Base-by-base conservation (phyloP, 2,113 vertebrate genomes). In the Junco hyemalis region DNA sequence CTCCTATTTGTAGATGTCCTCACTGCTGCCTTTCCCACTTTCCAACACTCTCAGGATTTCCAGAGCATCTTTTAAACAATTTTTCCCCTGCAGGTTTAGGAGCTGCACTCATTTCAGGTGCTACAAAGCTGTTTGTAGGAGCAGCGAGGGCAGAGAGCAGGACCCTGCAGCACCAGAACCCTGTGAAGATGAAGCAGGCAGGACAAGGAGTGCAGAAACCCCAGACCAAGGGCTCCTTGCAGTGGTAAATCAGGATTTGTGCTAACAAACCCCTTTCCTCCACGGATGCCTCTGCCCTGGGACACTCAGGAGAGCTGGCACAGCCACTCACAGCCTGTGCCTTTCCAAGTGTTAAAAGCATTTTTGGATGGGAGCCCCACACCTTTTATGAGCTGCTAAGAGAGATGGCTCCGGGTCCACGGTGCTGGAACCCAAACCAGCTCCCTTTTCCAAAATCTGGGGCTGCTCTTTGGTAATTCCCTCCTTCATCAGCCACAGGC, bases 361-460 rank as follows among this genome's bases (percentile, higher is more conserved):
- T 65, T 95, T 94, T 80, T 96, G 94, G 90, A 93, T 69, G 45
- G 45, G 42, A 92, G 95, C 76, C 90, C 59, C 88, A 61, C 74
- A 69, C 42, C 82, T 96, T 90, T 93, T 81, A 92, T 47, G 70
- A 70, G 5, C 71, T 73, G 74, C 54, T 70, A 83, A 73, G 66
- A 90, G 81, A 44, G 50, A 80, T 2, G 38, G 88, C 45, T 90
- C 82, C 9, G 10, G 48, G 48, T 68, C 47, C 56, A 18, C 12
- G 35, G 77, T 0, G 1, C 64, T 87, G 89, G 73, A 84, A 86
- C 44, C 56, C 2, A 12, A 42, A 64, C 26, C 56, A 11, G 0
- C 6, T 50, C 69, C 73, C 35, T 57, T 18, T 18, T 76, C 81
- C 96, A 82, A 65, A 81, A 9, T 12, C 57, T 17, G 35, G 44